These are phyloP conservation scores for Triplophysa dalaica DNA, from an alignment of 2,113 vertebrate species.

Conservation along the genomic window DNA sequence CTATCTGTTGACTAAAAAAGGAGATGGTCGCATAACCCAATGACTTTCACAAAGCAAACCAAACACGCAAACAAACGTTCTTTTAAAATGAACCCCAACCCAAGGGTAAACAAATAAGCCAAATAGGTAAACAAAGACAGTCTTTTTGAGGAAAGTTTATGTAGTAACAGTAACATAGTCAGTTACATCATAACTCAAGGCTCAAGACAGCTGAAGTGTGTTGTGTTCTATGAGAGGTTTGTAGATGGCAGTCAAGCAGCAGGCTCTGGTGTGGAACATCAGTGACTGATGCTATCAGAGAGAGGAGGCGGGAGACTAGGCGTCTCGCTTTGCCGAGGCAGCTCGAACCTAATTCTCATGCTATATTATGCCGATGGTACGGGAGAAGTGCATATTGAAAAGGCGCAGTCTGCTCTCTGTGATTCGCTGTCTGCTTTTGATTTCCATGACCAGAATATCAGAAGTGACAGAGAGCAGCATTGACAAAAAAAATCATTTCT, in stretches of 20 bases:
- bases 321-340: neutral
- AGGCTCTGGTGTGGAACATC: neutral
- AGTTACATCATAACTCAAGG: neutral
- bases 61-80: too few species aligned
- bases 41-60: too few species aligned
- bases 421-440: neutral
- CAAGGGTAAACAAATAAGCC: too few species aligned
- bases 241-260: too few species aligned
- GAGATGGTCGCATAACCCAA: too few species aligned
- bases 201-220: too few species aligned
- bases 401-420: neutral
- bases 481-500: neutral
- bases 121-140: neutral
- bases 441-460: constrained; percentile 6
- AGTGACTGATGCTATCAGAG: constrained; percentile 30
- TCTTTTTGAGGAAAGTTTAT: neutral
- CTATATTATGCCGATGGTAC: neutral
- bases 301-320: neutral
- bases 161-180: neutral
- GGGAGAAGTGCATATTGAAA: constrained; percentile 26
- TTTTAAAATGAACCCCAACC: too few species aligned
- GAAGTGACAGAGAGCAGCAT: neutral
- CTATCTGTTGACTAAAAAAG: too few species aligned
- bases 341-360: constrained; percentile 3
- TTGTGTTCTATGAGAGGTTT: too few species aligned